Evolutionary conservation across 2,797 vertebrate species (phyloP), one percentile per base, ranked within the genome.

Genomic region (Melanotaenia boesemani): DNA sequence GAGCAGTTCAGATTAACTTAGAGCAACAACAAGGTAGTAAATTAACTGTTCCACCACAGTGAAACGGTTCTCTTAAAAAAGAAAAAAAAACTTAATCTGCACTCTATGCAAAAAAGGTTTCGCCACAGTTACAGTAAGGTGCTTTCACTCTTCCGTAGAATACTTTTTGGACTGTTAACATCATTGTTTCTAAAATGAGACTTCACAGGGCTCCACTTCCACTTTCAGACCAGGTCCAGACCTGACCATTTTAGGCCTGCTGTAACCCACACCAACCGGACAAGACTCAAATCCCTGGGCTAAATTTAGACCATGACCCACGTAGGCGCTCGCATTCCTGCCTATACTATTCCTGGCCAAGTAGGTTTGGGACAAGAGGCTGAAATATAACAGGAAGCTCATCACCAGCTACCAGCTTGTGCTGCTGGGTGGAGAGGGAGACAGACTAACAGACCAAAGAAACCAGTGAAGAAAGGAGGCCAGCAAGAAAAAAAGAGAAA

Each of bases 271-370:
- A 90, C 91, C 88, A 65, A 72, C 76, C 70, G 59, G 85, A 84
- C 77, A 74, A 89, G 84, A 76, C 82, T 87, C 59, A 82, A 80
- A 88, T 84, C 85, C 71, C 76, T 73, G 72, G 39, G 86, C 89
- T 95, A 95, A 93, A 94, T 92, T 90, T 92, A 94, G 93, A 85
- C 32, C 64, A 39, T n/a, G 63, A 79, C 65, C 77, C 68, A 74
- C 67, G 70, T 79, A 85, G 82, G 81, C 85, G 88, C 77, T 80
- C 76, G 75, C 81, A 93, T 91, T 94, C 83, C 87, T 91, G 80
- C 72, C 70, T 61, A 52, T 60, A 80, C 82, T 92, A 92, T 94
- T 94, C 86, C 82, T 84, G 78, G 77, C 81, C 74, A 81, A 80
- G 69, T 22, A 34, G 71, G 58, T 82, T 76, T 67, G 63, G 79